phyloP scores from a whole-genome alignment of 2,888 invertebrate genomes.

The Uropetala carovei region DNA sequence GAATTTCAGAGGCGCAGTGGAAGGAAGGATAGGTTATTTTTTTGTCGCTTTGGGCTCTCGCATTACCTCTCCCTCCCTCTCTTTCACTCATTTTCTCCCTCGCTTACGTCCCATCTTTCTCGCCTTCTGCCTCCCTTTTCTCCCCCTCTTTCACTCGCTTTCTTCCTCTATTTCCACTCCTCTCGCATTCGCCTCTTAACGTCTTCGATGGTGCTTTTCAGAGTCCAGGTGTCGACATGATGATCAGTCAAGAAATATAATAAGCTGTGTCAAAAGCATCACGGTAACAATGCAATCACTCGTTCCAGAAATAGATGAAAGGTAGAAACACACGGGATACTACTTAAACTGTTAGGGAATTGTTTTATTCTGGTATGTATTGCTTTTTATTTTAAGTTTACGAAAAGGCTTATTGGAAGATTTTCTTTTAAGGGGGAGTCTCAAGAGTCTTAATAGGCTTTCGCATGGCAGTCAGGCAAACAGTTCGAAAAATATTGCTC shows the following conservation, averaged over 20 bases:
- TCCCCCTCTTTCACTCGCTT: not conserved
- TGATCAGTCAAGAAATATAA: not conserved
- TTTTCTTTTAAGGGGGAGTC: too few species aligned
- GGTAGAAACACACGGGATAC: too few species aligned
- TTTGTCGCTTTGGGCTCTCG: not conserved
- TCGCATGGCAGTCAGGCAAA: too few species aligned
- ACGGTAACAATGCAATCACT: too few species aligned
- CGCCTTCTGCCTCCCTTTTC: not conserved
- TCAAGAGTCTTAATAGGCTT: too few species aligned
- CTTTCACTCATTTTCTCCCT: not conserved
- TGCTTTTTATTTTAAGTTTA: too few species aligned
- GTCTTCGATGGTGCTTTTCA: not conserved
- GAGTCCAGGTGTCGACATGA: not conserved
- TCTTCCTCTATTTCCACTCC: not conserved
- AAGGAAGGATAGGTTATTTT: not conserved
- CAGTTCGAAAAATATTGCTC: too few species aligned
- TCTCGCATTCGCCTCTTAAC: not conserved
- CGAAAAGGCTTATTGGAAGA: too few species aligned
- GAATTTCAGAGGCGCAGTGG: not conserved
- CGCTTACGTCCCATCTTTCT: not conserved
- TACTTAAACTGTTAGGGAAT: too few species aligned
- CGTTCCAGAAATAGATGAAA: too few species aligned
- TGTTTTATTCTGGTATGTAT: too few species aligned
- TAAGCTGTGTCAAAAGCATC: too few species aligned
- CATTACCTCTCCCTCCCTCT: not conserved